Evolutionary conservation across 1,140 invertebrate species (phyloP), one percentile per base, ranked within the genome.

Genomic region (Ceratina calcarata): DNA sequence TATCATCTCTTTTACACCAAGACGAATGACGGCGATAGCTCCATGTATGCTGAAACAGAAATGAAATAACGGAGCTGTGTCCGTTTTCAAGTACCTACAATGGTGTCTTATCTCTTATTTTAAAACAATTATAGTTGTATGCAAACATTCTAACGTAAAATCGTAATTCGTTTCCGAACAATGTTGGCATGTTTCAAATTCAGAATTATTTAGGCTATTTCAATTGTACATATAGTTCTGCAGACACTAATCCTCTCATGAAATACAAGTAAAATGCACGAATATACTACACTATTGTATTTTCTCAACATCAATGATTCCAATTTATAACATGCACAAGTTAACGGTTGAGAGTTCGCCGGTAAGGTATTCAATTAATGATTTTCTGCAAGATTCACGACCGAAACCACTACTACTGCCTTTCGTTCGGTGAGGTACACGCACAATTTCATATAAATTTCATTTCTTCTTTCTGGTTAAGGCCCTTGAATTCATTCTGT

Each of bases 231-330:
- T 73, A 79, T 16, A 79, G 18, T 79, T 65, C 64, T 73, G 71
- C 45, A 66, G 6, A 57, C 62, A 58, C 75, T 85, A 82, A 78
- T 75, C 60, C 64, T 67, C 64, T 82, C 72, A 58, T 80, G 84
- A 84, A 85, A 61, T 77, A 85, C 32, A 86, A 73, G 67, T 60
- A 70, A 86, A 86, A 72, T 82, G 77, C 57, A 71, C 57, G 69
- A 74, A 85, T 82, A 72, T 62, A 80, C 74, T 86, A 85, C 67
- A 68, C 80, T 85, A 86, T 79, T 68, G 73, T 37, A 79, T 82
- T 77, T 76, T n/a, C 72, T 86, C 76, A 80, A 86, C 84, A 82
- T 82, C 75, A 69, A 86, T 86, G 83, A 82, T 74, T 85, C 70
- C 70, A 66, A 85, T 86, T 77, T 85, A 69, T 81, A 85, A 85